These are phyloP conservation scores for Ceuthmochares aereus DNA, from an alignment of 2,113 vertebrate genomes.

Conservation along the genomic window DNA sequence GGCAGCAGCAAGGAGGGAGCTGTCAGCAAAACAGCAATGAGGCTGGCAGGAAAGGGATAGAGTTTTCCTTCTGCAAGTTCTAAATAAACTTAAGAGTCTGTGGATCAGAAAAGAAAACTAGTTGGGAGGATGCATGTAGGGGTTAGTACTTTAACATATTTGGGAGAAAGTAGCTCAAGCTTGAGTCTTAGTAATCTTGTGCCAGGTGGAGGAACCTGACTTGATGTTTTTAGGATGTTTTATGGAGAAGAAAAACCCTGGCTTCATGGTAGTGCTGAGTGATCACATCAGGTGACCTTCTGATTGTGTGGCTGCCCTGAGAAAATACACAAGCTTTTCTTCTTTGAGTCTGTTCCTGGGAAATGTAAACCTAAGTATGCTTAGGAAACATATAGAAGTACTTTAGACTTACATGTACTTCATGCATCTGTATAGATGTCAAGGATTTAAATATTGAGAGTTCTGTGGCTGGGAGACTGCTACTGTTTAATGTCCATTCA, in stretches of 20 bases:
- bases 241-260: neutral
- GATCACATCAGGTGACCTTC: neutral
- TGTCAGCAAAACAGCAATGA: neutral
- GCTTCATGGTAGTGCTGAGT: neutral
- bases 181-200: neutral
- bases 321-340: neutral
- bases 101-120: neutral
- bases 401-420: neutral
- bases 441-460: neutral
- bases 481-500: neutral
- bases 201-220: neutral
- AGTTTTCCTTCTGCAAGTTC: neutral
- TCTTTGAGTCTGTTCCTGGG: neutral
- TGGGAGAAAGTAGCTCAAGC: neutral
- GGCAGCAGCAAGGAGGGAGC: neutral
- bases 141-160: neutral
- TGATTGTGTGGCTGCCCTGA: neutral
- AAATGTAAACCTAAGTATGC: neutral
- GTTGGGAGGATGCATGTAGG: neutral
- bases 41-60: neutral
- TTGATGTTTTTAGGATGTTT: neutral
- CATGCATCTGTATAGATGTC: neutral
- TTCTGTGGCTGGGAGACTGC: neutral
- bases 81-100: neutral
- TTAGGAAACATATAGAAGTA: neutral